Evolutionary conservation across 2,797 vertebrate species (phyloP).

Genomic region (Acanthis flammea): DNA sequence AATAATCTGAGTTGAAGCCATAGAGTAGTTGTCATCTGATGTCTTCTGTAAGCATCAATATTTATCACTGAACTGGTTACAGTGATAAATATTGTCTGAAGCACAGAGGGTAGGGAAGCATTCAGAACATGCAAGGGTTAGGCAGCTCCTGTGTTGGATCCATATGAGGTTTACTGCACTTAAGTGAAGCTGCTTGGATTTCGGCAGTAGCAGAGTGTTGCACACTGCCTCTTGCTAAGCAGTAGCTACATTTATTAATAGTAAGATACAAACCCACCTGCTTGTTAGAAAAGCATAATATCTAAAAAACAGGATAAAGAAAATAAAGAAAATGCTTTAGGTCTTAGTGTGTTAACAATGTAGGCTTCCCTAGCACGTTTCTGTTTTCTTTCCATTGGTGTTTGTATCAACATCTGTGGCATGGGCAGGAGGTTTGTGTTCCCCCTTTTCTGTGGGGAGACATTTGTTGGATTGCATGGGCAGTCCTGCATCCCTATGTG

Average conservation of each 20-base stretch:
- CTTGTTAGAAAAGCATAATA: neutral
- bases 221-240: neutral
- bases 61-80: conserved; percentile 32
- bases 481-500: neutral
- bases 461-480: accelerated
- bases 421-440: neutral
- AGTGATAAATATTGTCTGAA: too few species aligned
- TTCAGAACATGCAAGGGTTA: neutral
- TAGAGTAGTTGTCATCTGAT: neutral
- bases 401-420: neutral
- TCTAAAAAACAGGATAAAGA: neutral
- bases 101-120: neutral
- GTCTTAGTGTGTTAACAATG: neutral
- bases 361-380: neutral
- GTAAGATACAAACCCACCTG: neutral
- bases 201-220: neutral
- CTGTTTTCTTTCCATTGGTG: neutral
- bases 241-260: neutral
- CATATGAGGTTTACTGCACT: neutral
- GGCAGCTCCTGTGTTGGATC: neutral
- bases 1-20: conserved; percentile 41
- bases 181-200: neutral
- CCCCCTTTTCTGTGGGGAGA: neutral
- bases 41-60: conserved; percentile 50
- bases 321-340: neutral